phyloP scores from a whole-genome alignment of 2,113 vertebrate species.

The Gavialis gangeticus region DNA sequence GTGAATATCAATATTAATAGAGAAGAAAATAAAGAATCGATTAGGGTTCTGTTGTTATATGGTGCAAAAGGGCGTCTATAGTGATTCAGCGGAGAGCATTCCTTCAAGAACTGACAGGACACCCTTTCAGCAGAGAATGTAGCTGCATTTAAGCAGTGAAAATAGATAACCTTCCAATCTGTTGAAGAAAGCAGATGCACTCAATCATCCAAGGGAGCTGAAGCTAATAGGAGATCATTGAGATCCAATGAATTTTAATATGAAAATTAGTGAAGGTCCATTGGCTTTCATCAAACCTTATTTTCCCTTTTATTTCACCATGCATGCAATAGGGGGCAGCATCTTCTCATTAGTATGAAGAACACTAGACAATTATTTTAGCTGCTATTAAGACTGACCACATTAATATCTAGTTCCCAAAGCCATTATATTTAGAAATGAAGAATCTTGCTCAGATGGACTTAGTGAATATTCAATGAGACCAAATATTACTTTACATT shows the following conservation, averaged over 20 bases:
- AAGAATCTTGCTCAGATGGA: slow-evolving; percentile 45
- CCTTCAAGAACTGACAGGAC: not conserved
- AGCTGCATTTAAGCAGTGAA: not conserved
- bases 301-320: not conserved
- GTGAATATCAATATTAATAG: not conserved
- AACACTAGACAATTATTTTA: not conserved
- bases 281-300: not conserved
- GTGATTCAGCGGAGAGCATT: not conserved
- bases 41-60: not conserved
- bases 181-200: not conserved
- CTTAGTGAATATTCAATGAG: slow-evolving; percentile 70
- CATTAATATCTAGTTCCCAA: slow-evolving; percentile 51
- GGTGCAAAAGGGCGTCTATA: not conserved
- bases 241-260: not conserved
- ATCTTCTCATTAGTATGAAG: slow-evolving; percentile 1
- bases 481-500: slow-evolving; percentile 54
- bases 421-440: slow-evolving; percentile 31
- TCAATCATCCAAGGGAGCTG: not conserved
- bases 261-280: not conserved
- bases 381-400: slow-evolving; percentile 40
- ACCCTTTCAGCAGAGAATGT: not conserved
- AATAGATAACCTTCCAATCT: not conserved
- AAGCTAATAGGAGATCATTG: not conserved
- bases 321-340: slow-evolving; percentile 61
- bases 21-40: not conserved